phyloP scores from a whole-genome alignment of 2,113 vertebrate species.

The Heloderma charlesbogerti region DNA sequence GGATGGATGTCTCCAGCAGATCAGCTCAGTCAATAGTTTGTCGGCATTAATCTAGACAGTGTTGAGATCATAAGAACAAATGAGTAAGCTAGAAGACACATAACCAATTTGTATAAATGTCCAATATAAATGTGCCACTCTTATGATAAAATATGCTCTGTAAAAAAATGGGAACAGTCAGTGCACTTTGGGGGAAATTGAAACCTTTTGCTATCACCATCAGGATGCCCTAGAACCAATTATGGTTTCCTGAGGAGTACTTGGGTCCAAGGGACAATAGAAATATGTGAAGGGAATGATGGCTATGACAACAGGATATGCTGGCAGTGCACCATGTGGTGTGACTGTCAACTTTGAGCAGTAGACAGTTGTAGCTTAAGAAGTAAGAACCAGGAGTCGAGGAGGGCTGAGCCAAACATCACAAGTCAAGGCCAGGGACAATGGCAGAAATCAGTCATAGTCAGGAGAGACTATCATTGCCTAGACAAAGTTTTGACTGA shows the following conservation, averaged over 20 bases:
- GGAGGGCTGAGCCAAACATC: no score
- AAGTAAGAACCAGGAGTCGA: not conserved
- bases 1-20: not conserved
- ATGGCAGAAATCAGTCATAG: no score
- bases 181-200: not conserved
- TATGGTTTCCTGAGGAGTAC: not conserved
- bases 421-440: no score
- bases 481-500: no score
- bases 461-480: no score
- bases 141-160: slow-evolving; percentile 20
- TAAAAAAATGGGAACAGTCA: slow-evolving; percentile 8
- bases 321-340: not conserved
- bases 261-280: not conserved
- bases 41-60: not conserved
- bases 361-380: not conserved
- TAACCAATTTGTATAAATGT: slow-evolving; percentile 15
- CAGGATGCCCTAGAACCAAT: not conserved
- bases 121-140: not conserved
- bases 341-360: no score
- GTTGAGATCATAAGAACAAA: slow-evolving; percentile 17
- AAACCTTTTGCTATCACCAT: not conserved
- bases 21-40: slow-evolving; percentile 21
- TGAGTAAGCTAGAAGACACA: slow-evolving; percentile 4
- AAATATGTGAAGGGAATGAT: slow-evolving; percentile 16
- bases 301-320: not conserved